A percentile compares a stretch with the other conserved stretches of the same genome.
Evolutionary conservation across 2,113 vertebrate genomes (phyloP).

Genomic region (Dipodomys merriami): DNA sequence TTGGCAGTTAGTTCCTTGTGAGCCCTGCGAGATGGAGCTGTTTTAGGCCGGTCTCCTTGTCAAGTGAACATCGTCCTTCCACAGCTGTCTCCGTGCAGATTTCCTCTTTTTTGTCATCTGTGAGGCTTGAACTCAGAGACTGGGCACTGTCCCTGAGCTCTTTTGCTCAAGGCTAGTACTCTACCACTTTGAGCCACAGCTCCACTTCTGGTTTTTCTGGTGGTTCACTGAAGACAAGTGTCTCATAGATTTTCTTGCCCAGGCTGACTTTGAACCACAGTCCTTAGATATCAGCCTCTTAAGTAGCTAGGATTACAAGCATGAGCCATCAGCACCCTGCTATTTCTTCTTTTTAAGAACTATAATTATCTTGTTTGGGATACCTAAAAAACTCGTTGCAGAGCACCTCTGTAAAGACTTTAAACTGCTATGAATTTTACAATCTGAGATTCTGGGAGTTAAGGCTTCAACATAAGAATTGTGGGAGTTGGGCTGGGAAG

Average conservation of each 20-base stretch:
- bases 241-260: too few species aligned
- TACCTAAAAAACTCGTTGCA: neutral
- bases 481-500: neutral
- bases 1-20: neutral
- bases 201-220: too few species aligned
- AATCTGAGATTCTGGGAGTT: neutral
- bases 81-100: neutral
- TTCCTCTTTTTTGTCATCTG: too few species aligned
- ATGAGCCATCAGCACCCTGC: too few species aligned
- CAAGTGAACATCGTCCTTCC: neutral
- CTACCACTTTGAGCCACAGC: too few species aligned
- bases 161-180: too few species aligned
- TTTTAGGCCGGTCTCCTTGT: neutral
- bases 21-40: neutral
- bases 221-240: too few species aligned
- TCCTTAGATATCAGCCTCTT: too few species aligned
- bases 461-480: neutral
- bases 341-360: neutral
- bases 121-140: too few species aligned
- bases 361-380: neutral
- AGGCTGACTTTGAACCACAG: too few species aligned
- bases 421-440: neutral
- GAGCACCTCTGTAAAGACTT: neutral
- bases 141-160: too few species aligned
- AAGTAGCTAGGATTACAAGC: too few species aligned